Evolutionary conservation across 1,140 invertebrate species (phyloP).

Genomic region (Paracyclopina nana): DNA sequence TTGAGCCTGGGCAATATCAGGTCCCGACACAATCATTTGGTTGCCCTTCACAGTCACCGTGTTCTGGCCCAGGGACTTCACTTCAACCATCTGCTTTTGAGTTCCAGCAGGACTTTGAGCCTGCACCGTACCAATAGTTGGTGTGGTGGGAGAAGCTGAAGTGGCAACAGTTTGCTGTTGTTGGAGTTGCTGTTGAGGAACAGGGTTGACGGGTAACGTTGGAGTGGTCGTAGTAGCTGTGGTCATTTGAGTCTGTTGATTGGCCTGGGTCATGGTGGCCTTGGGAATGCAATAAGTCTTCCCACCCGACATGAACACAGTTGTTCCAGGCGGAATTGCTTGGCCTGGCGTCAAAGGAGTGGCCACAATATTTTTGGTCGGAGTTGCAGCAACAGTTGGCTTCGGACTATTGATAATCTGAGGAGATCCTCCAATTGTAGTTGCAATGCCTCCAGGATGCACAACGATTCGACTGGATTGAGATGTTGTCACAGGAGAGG

Average conservation of each 20-base stretch:
- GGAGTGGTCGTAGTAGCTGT: neutral
- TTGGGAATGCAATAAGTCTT: slow-evolving; percentile 12
- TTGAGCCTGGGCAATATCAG: slow-evolving; percentile 15
- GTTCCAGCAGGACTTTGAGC: neutral
- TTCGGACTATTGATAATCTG: too few relatives aligned
- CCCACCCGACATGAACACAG: slow-evolving; percentile 7
- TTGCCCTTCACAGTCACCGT: slow-evolving; percentile 15
- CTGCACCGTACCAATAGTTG: neutral
- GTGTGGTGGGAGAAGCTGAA: neutral
- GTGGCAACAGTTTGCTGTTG: neutral
- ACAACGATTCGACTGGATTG: too few relatives aligned
- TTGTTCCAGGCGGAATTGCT: slow-evolving; percentile 1
- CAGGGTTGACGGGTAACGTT: too few relatives aligned
- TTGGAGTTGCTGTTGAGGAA: neutral
- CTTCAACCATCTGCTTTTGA: neutral
- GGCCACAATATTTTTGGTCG: slow-evolving; percentile 10
- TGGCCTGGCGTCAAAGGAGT: neutral
- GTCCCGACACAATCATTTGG: slow-evolving; percentile 21
- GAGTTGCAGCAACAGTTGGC: too few relatives aligned
- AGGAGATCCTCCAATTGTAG: too few relatives aligned
- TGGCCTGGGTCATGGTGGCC: neutral
- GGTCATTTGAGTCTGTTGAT: slow-evolving; percentile 2
- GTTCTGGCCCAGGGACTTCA: slow-evolving; percentile 13
- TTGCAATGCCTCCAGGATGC: too few relatives aligned
- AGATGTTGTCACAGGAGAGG: too few relatives aligned